Base-by-base conservation (phyloP, 2,113 vertebrate species). In the Anguilla japonica region DNA sequence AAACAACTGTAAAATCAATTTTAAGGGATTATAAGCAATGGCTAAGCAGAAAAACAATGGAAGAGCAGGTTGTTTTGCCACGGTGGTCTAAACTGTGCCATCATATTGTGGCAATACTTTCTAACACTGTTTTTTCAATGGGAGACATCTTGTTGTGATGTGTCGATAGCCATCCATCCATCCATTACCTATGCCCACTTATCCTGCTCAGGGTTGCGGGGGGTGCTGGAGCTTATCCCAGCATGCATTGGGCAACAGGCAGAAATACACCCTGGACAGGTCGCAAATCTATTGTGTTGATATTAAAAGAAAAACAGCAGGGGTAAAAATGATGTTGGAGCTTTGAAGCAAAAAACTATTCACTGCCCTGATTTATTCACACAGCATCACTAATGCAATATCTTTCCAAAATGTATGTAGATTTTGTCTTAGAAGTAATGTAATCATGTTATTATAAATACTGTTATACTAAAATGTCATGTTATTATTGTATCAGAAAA, bases 1-100 rank as follows among this genome's bases (percentile, higher is more conserved):
- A 34, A 40, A 88, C 41, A 83, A 88, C 87, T 81, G 56, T 79
- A 67, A 67, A 67, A 22, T 67, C 60, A 20, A 67, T 67, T 67
- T 67, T 67, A 67, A 67, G 60, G 60, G 60, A 22, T 22, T 67
- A 67, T 67, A 26, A 67, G 22, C 22, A 26, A 22, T 67, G 60
- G 26, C 20, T 67, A 26, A 67, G 60, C 60, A 26, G 60, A 67
- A 67, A 67, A 67, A 5, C 8, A 22, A 67, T 3, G 20, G 60
- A 22, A 67, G 22, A 9, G 60, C 57, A 60, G 18, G 18, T 60
- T 8, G 53, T 13, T 13, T 8, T 56, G 53, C 53, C 53, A 56
- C 11, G 7, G 63, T 7, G 22, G 7, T 5, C 63, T n/a, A 8
- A 71, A 16, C 63, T 11, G 26, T 63, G 60, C 60, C 34, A 9